phyloP scores from a whole-genome alignment of 1,140 invertebrate species.

The Aricia agestis region DNA sequence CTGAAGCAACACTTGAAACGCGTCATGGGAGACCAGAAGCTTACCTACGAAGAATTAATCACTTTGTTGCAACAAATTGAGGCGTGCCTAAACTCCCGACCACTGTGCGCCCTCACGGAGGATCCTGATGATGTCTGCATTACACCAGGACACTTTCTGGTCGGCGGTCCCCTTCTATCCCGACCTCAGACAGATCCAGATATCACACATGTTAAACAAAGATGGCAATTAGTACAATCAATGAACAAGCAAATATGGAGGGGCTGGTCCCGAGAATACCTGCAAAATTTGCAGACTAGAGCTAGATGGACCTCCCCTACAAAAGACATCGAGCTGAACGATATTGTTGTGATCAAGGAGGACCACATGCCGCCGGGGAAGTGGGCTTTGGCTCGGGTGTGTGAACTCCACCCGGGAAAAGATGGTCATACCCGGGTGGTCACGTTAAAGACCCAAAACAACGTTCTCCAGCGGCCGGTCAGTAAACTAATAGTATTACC shows the following conservation, averaged over 20 bases:
- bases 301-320: too few relatives aligned
- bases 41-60: conserved; percentile 14
- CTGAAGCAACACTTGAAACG: conserved; percentile 1
- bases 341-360: too few relatives aligned
- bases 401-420: too few relatives aligned
- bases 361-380: too few relatives aligned
- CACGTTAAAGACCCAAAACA: too few relatives aligned
- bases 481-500: too few relatives aligned
- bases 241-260: conserved; percentile 14
- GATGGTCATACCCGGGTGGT: too few relatives aligned
- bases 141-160: background rate
- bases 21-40: conserved; percentile 7
- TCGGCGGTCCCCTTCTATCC: conserved; percentile 5
- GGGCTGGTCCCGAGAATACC: too few relatives aligned
- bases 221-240: conserved; percentile 5
- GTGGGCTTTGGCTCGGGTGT: too few relatives aligned
- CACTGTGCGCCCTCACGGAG: conserved; percentile 1
- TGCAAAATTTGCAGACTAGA: too few relatives aligned
- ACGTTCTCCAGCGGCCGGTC: too few relatives aligned
- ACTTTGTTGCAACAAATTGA: background rate
- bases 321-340: too few relatives aligned
- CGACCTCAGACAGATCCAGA: conserved; percentile 1
- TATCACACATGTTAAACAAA: background rate
- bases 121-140: background rate
- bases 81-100: conserved; percentile 8